Evolutionary conservation across 2,797 vertebrate genomes (phyloP).

Genomic region (Acanthornis magna): DNA sequence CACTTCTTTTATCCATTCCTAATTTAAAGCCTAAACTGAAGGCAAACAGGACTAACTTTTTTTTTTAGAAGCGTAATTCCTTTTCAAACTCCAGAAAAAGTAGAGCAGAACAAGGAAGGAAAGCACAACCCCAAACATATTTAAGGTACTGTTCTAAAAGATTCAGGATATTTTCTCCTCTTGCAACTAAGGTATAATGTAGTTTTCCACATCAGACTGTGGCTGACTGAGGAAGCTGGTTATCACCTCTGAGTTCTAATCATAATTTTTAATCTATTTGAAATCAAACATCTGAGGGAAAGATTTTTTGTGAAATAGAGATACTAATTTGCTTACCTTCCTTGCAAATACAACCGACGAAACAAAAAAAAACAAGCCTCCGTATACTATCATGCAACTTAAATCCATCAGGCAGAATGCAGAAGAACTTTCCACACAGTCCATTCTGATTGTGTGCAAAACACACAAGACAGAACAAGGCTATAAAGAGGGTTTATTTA

Average conservation of each 20-base stretch:
- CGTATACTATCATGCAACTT: not conserved
- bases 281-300: not conserved
- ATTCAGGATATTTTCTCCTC: not conserved
- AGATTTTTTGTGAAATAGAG: not conserved
- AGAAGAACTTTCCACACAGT: not conserved
- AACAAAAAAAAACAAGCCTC: not conserved
- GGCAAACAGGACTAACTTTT: not conserved
- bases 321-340: not conserved
- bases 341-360: not conserved
- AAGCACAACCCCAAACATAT: not conserved
- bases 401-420: not conserved
- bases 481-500: not conserved
- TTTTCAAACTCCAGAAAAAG: not conserved
- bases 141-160: not conserved
- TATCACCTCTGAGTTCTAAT: not conserved
- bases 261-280: not conserved
- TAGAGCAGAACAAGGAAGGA: not conserved
- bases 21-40: conserved; percentile 1
- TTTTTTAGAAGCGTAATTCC: not conserved
- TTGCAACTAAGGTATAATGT: not conserved
- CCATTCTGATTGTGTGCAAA: not conserved
- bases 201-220: not conserved
- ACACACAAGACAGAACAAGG: not conserved
- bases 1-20: not conserved
- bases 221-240: not conserved